A percentile compares a stretch with the other conserved stretches of the same genome.
Conservation (phyloP, 2,113 vertebrate species). For the Rhineura floridana region DNA sequence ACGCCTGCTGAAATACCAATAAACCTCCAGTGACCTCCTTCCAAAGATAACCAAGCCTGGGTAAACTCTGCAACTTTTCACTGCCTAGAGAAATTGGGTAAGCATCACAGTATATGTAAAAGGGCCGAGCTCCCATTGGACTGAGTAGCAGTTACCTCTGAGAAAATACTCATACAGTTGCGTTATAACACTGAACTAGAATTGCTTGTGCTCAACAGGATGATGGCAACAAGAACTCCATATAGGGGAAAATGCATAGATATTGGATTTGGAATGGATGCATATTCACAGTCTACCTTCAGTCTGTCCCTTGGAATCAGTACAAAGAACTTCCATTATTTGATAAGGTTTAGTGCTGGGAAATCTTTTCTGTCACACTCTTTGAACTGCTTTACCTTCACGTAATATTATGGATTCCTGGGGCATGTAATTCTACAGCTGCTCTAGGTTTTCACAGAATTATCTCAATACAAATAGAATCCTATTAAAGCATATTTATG, state of each 20-base stretch:
- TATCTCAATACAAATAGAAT: constrained; percentile 3
- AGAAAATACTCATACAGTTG: not conserved
- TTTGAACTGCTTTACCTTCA: constrained; percentile 23
- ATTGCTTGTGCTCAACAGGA: not conserved
- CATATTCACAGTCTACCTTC: not conserved
- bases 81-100: not conserved
- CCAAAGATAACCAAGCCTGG: no score
- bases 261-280: no score
- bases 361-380: not conserved
- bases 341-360: not conserved
- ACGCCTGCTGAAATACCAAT: no score
- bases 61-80: not conserved
- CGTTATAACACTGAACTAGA: not conserved
- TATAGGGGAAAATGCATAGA: not conserved
- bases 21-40: no score
- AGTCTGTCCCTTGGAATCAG: not conserved
- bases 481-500: not conserved
- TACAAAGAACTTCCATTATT: constrained; percentile 12
- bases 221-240: not conserved
- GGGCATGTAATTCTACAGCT: not conserved
- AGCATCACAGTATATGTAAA: not conserved
- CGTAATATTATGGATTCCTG: constrained; percentile 3
- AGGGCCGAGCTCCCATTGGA: not conserved
- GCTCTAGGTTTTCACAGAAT: not conserved
- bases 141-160: not conserved